Evolutionary conservation across 2,797 vertebrate genomes (phyloP), one percentile per base, ranked within the genome.

Genomic region (Lemur catta): DNA sequence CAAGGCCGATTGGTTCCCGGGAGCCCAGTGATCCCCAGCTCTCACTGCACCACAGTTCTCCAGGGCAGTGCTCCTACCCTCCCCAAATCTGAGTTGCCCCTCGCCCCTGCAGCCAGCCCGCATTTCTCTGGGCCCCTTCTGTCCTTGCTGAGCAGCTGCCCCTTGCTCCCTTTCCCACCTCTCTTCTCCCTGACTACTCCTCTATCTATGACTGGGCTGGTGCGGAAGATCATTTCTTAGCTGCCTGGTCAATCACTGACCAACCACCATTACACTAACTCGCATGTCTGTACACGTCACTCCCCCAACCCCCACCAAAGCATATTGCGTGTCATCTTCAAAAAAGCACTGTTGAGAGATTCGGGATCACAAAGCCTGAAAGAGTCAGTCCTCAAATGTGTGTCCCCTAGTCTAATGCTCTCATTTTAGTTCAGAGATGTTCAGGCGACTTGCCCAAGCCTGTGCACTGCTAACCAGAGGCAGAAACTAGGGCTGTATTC

Each of bases 191-290:
- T 1, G 9, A 15, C 4, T 7, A n/a, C 13, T 15, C 6, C 15
- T n/a, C 50, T 52, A 9, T 4, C 13, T 22, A 55, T 3, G 0
- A 5, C 38, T 46, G 69, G 43, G 30, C 0, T 11, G 24, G 20
- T 22, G 1, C 26, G 57, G 38, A 30, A 69, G 57, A 28, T 4
- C 13, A 22, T 63, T 94, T 79, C 75, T 67, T 22, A 43, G 46
- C 4, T 65, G 15, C 14, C 26, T 10, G 11, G 15, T 41, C 33
- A n/a, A 17, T 28, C 48, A 61, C 20, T 35, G 20, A 82, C 24
- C 9, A 92, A 26, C n/a, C n/a, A 84, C 46, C 76, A 75, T 9
- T 4, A 61, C 18, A 24, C 3, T 9, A 2, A 35, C 1, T 13
- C 22, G 59, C 69, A 11, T 26, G 2, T 76, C 4, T 90, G 30